Percentiles rank a stretch among this genome's conserved stretches.
These are phyloP conservation scores for Cephus spinipes DNA, from an alignment of 2,888 invertebrate species.

Conservation along the genomic window DNA sequence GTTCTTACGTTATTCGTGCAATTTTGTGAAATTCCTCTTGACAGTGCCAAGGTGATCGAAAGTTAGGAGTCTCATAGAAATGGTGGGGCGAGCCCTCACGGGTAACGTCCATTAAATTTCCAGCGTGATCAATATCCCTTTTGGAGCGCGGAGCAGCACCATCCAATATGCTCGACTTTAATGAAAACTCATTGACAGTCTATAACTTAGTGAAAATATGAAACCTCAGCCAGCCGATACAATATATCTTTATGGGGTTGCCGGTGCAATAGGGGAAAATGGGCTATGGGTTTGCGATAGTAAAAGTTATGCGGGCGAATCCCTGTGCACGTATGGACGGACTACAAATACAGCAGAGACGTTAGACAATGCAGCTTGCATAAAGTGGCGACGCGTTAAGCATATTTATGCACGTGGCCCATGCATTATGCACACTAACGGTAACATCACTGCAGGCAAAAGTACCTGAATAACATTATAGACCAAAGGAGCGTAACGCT, in stretches of 20 bases:
- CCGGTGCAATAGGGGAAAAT: background rate
- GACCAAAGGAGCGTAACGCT: background rate
- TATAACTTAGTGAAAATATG: background rate
- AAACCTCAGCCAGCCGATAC: background rate
- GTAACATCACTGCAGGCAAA: background rate
- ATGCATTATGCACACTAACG: background rate
- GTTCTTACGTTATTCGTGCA: background rate
- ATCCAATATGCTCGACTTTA: background rate
- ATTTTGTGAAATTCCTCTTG: background rate
- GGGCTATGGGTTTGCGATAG: background rate
- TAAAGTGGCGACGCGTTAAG: background rate
- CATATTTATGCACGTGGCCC: background rate
- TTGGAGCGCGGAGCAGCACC: background rate
- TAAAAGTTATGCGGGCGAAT: slow-evolving; percentile 2
- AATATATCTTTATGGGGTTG: background rate
- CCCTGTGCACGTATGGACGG: background rate
- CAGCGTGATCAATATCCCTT: background rate
- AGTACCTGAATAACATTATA: background rate
- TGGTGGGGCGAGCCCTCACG: background rate
- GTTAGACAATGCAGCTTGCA: background rate
- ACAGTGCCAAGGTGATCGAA: slow-evolving; percentile 6
- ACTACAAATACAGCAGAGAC: background rate
- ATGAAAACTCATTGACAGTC: background rate
- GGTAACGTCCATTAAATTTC: background rate
- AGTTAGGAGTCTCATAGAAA: slow-evolving; percentile 1